Conservation (phyloP, 2,888 invertebrate genomes). For the Dicyrtomina minuta region DNA sequence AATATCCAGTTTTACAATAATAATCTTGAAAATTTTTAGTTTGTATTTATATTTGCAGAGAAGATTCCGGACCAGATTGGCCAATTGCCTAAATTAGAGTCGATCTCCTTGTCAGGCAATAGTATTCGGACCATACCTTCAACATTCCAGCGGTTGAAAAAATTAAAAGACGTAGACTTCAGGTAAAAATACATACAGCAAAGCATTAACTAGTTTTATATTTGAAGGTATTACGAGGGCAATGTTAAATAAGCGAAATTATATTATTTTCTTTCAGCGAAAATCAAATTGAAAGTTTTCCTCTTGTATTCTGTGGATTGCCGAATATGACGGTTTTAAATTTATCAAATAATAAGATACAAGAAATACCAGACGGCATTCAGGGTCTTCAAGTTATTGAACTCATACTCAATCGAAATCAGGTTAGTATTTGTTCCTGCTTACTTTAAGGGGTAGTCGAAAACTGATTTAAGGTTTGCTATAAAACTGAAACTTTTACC, state of each 20-base stretch:
- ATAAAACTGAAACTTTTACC: no score
- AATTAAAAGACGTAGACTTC: conserved; percentile 48
- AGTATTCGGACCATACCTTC: conserved; percentile 40
- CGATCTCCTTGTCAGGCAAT: conserved; percentile 42
- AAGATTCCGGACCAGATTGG: conserved; percentile 52
- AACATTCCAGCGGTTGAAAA: conserved; percentile 42
- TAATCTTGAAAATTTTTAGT: no score
- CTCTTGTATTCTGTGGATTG: conserved; percentile 74
- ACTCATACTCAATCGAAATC: conserved; percentile 93
- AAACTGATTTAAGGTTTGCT: no score
- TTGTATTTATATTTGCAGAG: no score
- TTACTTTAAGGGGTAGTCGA: no score
- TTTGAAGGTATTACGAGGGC: no score
- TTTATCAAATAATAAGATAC: conserved; percentile 83
- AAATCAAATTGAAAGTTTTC: conserved; percentile 78
- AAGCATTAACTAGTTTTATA: no score
- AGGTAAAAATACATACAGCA: conserved; percentile 33
- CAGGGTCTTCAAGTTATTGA: conserved; percentile 77
- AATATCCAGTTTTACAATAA: no score
- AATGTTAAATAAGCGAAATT: no score
- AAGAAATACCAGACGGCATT: conserved; percentile 71
- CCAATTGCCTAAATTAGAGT: conserved; percentile 45
- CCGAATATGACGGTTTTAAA: conserved; percentile 84
- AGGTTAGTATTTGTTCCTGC: no score
- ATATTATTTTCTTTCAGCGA: conserved; percentile 61